These are phyloP conservation scores for Cecidostiba fungosa DNA, from an alignment of 2,888 invertebrate genomes.

Conservation along the genomic window DNA sequence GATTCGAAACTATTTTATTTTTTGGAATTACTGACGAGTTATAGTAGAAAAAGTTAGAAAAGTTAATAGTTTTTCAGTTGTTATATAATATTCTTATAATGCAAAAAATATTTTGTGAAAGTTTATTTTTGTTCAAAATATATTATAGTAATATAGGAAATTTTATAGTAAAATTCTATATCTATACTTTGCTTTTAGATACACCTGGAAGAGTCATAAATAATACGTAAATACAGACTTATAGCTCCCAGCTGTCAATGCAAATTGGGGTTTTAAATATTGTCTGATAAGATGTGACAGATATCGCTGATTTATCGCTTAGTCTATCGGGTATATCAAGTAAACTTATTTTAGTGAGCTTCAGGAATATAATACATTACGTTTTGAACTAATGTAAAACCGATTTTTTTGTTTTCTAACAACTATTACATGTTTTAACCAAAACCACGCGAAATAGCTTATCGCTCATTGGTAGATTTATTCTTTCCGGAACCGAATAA, in stretches of 20 bases:
- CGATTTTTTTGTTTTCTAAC: slow-evolving; percentile 16
- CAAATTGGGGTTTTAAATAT: slow-evolving; percentile 11
- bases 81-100: not conserved
- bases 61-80: not conserved
- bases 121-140: not conserved
- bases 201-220: slow-evolving; percentile 37
- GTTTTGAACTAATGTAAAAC: no score
- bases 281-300: slow-evolving; percentile 40
- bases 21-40: no score
- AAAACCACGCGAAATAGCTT: no score
- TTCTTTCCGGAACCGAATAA: not conserved
- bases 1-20: no score
- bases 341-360: not conserved
- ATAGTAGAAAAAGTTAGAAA: slow-evolving; percentile 16
- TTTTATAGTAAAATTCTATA: not conserved
- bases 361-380: not conserved
- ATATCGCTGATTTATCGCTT: slow-evolving; percentile 2
- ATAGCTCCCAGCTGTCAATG: slow-evolving; percentile 3
- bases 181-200: not conserved
- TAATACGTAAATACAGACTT: slow-evolving; percentile 38
- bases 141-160: not conserved
- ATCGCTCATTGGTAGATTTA: no score
- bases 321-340: not conserved
- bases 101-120: not conserved
- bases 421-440: not conserved